Evolutionary conservation across 2,888 invertebrate species (phyloP).

Genomic region (Melinopterus prodromus): DNA sequence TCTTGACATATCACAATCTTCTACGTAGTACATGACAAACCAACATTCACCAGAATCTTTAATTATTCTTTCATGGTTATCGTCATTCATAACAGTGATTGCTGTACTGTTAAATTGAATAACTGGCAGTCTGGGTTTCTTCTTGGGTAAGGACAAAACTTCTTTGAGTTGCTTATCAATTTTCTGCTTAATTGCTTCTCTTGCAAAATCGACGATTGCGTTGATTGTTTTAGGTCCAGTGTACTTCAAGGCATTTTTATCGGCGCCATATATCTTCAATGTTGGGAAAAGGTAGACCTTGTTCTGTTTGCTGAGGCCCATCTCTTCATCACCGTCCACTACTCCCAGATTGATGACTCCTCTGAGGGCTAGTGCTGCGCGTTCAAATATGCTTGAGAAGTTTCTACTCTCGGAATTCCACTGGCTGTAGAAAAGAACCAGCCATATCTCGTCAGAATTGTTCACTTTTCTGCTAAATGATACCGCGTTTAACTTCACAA

Average conservation of each 20-base stretch:
- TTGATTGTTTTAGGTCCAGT: slow-evolving; percentile 80
- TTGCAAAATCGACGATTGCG: slow-evolving; percentile 79
- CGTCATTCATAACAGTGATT: neutral
- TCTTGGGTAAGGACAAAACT: neutral
- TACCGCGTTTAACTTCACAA: neutral
- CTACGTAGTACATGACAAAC: slow-evolving; percentile 95
- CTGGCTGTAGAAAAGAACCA: slow-evolving; percentile 87
- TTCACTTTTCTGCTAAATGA: neutral
- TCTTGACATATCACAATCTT: slow-evolving; percentile 73
- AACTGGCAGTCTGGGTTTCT: neutral
- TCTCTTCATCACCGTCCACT: slow-evolving; percentile 86
- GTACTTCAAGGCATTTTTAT: slow-evolving; percentile 64
- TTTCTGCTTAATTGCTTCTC: slow-evolving; percentile 73
- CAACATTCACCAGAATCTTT: slow-evolving; percentile 89
- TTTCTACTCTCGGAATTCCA: slow-evolving; percentile 58
- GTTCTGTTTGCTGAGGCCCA: slow-evolving; percentile 76
- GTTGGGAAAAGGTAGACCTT: slow-evolving; percentile 89
- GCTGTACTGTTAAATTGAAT: neutral
- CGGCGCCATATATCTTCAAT: slow-evolving; percentile 85
- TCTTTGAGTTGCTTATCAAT: slow-evolving; percentile 16
- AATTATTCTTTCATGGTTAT: slow-evolving; percentile 63
- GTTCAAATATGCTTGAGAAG: slow-evolving; percentile 80
- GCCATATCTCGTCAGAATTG: slow-evolving; percentile 64
- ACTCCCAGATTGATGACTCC: slow-evolving; percentile 90
- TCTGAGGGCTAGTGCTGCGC: slow-evolving; percentile 21